phyloP scores from a whole-genome alignment of 2,888 invertebrate genomes.

The Palloptera scutellata region DNA sequence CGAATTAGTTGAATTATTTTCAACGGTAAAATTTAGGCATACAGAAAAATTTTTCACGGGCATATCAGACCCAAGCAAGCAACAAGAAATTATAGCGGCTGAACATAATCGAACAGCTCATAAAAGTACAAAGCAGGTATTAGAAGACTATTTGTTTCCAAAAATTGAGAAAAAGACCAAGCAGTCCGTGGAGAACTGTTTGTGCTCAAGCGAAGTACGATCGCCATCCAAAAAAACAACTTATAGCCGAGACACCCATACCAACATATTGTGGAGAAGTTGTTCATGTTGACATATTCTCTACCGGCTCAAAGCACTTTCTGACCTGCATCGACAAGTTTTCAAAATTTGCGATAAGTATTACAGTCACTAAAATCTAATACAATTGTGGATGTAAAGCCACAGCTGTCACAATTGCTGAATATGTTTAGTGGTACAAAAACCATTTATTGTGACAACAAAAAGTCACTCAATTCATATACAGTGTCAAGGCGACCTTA shows the following conservation, averaged over 20 bases:
- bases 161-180: slow-evolving; percentile 29
- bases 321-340: slow-evolving; percentile 35
- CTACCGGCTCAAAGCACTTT: too few species aligned
- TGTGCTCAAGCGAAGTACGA: slow-evolving; percentile 20
- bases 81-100: slow-evolving; percentile 24
- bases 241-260: slow-evolving; percentile 29
- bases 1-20: slow-evolving; percentile 23
- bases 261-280: slow-evolving; percentile 27
- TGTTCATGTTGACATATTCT: slow-evolving; percentile 26
- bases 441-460: slow-evolving; percentile 33
- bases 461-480: slow-evolving; percentile 29
- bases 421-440: slow-evolving; percentile 32
- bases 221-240: slow-evolving; percentile 24
- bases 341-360: slow-evolving; percentile 36
- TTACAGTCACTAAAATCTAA: slow-evolving; percentile 29
- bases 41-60: slow-evolving; percentile 14
- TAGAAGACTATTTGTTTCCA: slow-evolving; percentile 27
- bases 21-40: slow-evolving; percentile 30
- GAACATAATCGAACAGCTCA: slow-evolving; percentile 28
- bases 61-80: slow-evolving; percentile 23
- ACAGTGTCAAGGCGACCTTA: slow-evolving; percentile 26
- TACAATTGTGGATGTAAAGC: slow-evolving; percentile 29
- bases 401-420: slow-evolving; percentile 20
- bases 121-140: slow-evolving; percentile 26
- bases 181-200: too few species aligned